Evolutionary conservation across 2,888 invertebrate genomes (phyloP).

Genomic region (Bedellia somnulentella): DNA sequence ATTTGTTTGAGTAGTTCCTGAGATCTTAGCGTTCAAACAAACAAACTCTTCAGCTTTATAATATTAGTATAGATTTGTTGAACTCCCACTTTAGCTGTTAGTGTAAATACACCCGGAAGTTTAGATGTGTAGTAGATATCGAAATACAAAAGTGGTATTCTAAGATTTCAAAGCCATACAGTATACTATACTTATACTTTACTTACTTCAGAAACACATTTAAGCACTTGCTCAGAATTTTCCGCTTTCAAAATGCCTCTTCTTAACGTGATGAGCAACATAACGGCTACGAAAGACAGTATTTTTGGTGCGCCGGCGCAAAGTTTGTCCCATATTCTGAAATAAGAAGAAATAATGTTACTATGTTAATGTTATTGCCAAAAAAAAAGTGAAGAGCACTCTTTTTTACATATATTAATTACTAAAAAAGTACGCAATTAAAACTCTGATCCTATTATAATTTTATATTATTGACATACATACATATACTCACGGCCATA

Average conservation of each 20-base stretch:
- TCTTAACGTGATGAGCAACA: conserved; percentile 70
- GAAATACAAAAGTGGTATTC: background rate
- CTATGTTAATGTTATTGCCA: too few species aligned
- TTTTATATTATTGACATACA: too few species aligned
- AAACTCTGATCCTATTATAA: too few species aligned
- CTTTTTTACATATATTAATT: too few species aligned
- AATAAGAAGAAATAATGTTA: too few species aligned
- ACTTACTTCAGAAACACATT: conserved; percentile 64
- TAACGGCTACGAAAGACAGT: conserved; percentile 75
- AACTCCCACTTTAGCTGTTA: background rate
- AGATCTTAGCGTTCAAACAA: too few species aligned
- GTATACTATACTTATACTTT: background rate
- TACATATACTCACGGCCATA: too few species aligned
- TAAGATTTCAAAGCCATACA: background rate
- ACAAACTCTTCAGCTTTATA: too few species aligned
- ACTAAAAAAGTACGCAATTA: too few species aligned
- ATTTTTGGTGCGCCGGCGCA: conserved; percentile 84
- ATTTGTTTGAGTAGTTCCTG: too few species aligned
- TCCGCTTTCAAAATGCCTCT: conserved; percentile 66
- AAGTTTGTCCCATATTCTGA: conserved; percentile 87
- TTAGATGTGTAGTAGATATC: background rate
- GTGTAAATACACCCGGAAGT: background rate
- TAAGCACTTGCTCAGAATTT: conserved; percentile 60
- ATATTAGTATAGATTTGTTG: too few species aligned
- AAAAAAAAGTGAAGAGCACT: too few species aligned